phyloP scores from a whole-genome alignment of 1,140 invertebrate species.

The Agrilus planipennis region DNA sequence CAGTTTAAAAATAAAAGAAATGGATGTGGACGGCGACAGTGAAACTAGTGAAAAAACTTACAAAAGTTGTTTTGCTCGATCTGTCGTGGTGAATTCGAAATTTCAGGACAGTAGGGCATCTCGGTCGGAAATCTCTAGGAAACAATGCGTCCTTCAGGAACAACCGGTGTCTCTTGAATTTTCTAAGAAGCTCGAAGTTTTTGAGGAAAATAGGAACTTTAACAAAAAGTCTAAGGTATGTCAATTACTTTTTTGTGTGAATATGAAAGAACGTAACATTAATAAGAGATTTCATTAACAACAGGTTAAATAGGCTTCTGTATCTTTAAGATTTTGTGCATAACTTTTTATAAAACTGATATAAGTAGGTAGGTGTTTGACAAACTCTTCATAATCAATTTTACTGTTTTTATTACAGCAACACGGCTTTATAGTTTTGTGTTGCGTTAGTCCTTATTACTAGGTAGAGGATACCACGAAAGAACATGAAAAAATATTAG shows the following conservation, averaged over 20 bases:
- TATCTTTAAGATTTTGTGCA: too few species aligned
- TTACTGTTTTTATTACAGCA: too few species aligned
- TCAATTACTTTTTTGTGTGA: slow-evolving; percentile 9
- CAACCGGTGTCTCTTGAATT: slow-evolving; percentile 4
- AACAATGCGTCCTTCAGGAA: slow-evolving; percentile 8
- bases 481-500: too few species aligned
- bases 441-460: too few species aligned
- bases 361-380: not conserved
- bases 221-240: slow-evolving; percentile 18
- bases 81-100: slow-evolving; percentile 25
- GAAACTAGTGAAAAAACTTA: slow-evolving; percentile 21
- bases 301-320: too few species aligned
- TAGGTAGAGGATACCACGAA: too few species aligned
- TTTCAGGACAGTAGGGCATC: slow-evolving; percentile 18
- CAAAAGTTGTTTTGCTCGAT: slow-evolving; percentile 29
- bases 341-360: too few species aligned
- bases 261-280: not conserved
- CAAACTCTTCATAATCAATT: slow-evolving; percentile 1
- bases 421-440: too few species aligned
- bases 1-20: too few species aligned
- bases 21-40: slow-evolving; percentile 11
- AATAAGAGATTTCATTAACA: not conserved
- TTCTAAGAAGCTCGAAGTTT: slow-evolving; percentile 2
- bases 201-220: slow-evolving; percentile 8
- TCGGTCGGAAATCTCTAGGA: slow-evolving; percentile 1